Evolutionary conservation across 2,113 vertebrate genomes (phyloP), one percentile per base, ranked within the genome.

Genomic region (Nannospalax galili): DNA sequence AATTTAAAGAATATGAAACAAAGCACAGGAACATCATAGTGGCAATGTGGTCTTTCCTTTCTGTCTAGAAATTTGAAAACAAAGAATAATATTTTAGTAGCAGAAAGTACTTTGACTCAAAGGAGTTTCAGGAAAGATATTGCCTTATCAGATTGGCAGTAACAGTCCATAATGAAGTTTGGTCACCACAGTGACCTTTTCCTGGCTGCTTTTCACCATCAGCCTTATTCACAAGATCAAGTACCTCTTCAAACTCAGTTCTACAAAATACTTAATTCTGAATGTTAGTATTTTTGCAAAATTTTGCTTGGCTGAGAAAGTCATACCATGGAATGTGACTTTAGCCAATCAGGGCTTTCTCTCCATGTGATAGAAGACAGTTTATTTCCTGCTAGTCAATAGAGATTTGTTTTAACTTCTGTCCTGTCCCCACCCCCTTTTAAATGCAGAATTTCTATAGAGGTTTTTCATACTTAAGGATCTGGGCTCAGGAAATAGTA

Each of bases 1-100:
- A 93, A 86, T 42, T 52, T 79, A 86, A 84, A 95, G 48, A 28
- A 32, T 35, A 64, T 93, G 60, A 91, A 72, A 70, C 16, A 93
- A 82, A 91, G 72, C 7, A 64, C 14, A 94, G 74, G 86, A 56
- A 62, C 73, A 40, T 64, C 56, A 77, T 24, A 86, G 2, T 26
- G 56, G 93, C 28, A 69, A 40, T 40, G 2, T 12, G 26, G 7
- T 62, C 20, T 85, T 93, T 94, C 1, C 32, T 91, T 78, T 73
- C 42, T 92, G 32, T 11, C 14, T 52, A 52, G 22, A 85, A 92
- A 79, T 73, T 86, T 84, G 17, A 93, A 91, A 82, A 70, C 62
- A 60, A 58, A 92, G 62, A 64, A 16, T 30, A n/a, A 26, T 82
- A 74, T 84, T 90, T 80, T 74, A 58, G 16, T 42, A 58, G 8